Base-by-base conservation (phyloP, 1,140 invertebrate species). In the Panagrolaimus sp. region DNA sequence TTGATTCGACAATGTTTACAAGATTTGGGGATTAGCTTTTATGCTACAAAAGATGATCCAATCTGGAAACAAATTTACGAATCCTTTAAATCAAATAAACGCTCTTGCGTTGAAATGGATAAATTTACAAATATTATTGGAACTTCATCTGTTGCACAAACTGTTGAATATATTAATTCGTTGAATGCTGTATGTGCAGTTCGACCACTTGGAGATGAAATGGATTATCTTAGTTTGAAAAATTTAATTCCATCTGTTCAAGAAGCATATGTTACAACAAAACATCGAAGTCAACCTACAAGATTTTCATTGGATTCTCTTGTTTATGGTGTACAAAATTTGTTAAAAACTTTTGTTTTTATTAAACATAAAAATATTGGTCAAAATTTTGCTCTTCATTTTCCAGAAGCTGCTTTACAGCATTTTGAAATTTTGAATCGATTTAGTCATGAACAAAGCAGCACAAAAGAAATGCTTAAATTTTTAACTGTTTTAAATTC, bases 401-500 rank as follows among this genome's bases (percentile, higher is more conserved):
- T 57, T 20, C 51, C 51, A 11, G n/a, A 27, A 16, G 11, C 51
- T 23, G 13, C 51, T 5, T 11, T 20, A 2, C 51, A 57, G 8
- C 20, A 20, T 20, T 25, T 57, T 57, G 51, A 57, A n/a, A 11
- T 57, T 11, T 20, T 57, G 8, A 27, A 57, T 57, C 51, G 51
- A 27, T 25, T 57, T 23, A 27, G 20, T 8, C 27, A 25, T 23
- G n/a, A 25, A 11, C 20, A 57, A 25, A 27, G 27, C 20, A 20
- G 13, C 8, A 27, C 20, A 1, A 57, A 57, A n/a, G 27, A 20
- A 25, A 27, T 27, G 9, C 20, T 57, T 4, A 20, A 57, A 27
- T 57, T 57, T 16, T 25, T 57, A 16, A 57, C 51, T 9, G 51
- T 27, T 23, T 57, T 57, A 27, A 57, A 57, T 16, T 25, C 51